Evolutionary conservation across 2,797 vertebrate genomes (phyloP), one percentile per base, ranked within the genome.

Genomic region (Sebastes matsubarae): DNA sequence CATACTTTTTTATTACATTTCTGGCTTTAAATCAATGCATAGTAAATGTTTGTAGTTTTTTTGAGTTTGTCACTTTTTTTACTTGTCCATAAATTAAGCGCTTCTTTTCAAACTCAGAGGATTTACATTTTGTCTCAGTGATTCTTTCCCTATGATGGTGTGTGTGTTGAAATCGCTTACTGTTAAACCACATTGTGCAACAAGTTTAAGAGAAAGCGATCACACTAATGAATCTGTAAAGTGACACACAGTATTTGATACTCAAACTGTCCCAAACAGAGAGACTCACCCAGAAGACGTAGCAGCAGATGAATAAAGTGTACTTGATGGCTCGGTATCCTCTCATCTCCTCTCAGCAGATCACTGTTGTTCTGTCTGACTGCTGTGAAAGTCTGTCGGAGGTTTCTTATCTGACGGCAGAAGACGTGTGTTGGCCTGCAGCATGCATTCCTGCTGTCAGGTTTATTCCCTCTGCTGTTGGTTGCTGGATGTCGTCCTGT

Each of bases 221-320:
- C 38, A 5, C 12, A 20, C 32, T 14, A 18, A 30, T 29, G 25
- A 8, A 22, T 9, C n/a, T 68, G 13, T 42, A 2, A 60, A 25
- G 14, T 8, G 8, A 14, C 24, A 9, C 4, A 50, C 50, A 20
- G 50, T 52, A 52, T 60, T 32, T 30, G 22, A 30, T 30, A 8
- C 25, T 50, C 6, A 70, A 6, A 46, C 3, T 20, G 42, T 3
- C 7, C 5, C 18, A 14, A 52, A 66, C 10, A n/a, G 3, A 46
- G 4, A 3, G 42, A 93, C 95, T 95, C 87, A 96, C 96, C 95
- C 95, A 96, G 85, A 96, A 95, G 55, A 94, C 64, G 81, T 96
- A 96, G 88, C 96, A 96, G 89, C 89, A 95, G 82, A 94, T 25
- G 76, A 96, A 96, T 6, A 96, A 61, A 2, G 88, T 94, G 92